Conservation (phyloP, 1,140 invertebrate genomes). For the Drosophila sturtevanti region DNA sequence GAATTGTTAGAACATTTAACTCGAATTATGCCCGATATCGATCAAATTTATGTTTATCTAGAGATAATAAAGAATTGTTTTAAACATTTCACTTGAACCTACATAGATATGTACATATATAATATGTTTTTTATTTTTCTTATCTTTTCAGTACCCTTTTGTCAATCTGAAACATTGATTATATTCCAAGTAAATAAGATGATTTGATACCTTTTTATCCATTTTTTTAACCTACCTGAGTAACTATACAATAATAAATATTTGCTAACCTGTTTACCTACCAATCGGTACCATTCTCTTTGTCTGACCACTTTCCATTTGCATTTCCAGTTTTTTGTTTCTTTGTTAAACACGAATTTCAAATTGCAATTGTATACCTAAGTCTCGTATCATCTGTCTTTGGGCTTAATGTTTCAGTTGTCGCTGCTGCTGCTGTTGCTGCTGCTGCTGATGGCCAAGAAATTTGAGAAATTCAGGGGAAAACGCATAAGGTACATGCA, state of each 20-base stretch:
- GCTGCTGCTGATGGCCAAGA: slow-evolving; percentile 43
- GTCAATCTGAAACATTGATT: background rate
- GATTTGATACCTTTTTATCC: background rate
- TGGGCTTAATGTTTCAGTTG: slow-evolving; percentile 26
- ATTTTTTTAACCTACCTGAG: background rate
- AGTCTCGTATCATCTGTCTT: slow-evolving; percentile 47
- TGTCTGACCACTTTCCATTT: slow-evolving; percentile 10
- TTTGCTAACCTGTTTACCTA: slow-evolving; percentile 19
- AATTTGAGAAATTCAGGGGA: slow-evolving; percentile 52
- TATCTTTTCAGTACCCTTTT: no score
- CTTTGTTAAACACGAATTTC: slow-evolving; percentile 27
- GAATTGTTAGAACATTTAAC: no score
- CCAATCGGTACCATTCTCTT: slow-evolving; percentile 1
- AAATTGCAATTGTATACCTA: slow-evolving; percentile 52
- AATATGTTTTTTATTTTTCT: no score
- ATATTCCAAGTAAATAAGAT: background rate
- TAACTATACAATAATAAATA: background rate
- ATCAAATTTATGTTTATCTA: no score
- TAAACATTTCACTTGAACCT: no score
- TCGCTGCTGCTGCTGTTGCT: no score
- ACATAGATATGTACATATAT: no score
- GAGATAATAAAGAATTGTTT: no score
- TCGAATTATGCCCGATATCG: no score
- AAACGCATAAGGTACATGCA: slow-evolving; percentile 19
- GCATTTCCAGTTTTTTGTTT: slow-evolving; percentile 33